Percentiles rank a stretch among this genome's conserved stretches.
phyloP scores from a whole-genome alignment of 2,888 invertebrate genomes.

The Halictus ligatus region DNA sequence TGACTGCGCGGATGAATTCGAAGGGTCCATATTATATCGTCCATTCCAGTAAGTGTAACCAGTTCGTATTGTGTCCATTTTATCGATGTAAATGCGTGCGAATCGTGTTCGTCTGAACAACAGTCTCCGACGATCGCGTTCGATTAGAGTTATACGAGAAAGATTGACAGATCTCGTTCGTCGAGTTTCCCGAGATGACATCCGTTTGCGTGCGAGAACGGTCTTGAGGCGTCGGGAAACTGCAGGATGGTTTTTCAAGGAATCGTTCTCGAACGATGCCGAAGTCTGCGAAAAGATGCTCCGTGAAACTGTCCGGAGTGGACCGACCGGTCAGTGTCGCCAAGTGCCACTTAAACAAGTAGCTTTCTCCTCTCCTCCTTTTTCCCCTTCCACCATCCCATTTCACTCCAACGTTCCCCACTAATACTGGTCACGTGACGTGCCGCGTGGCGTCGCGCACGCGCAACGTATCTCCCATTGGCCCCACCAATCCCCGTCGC shows the following conservation, averaged over 20 bases:
- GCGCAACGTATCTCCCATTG: too few species aligned
- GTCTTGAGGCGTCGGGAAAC: not conserved
- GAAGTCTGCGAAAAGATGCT: not conserved
- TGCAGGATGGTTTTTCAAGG: not conserved
- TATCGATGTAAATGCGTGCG: slow-evolving; percentile 38
- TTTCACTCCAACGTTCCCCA: too few species aligned
- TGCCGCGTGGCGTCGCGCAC: too few species aligned
- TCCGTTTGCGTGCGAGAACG: not conserved
- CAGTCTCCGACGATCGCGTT: slow-evolving; percentile 6
- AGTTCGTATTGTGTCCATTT: slow-evolving; percentile 47
- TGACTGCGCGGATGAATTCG: slow-evolving; percentile 71
- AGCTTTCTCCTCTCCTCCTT: too few species aligned
- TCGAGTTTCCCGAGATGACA: not conserved
- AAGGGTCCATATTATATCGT: slow-evolving; percentile 75
- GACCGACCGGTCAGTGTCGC: not conserved
- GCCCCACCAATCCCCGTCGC: too few species aligned
- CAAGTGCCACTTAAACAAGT: too few species aligned
- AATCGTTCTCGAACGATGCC: not conserved
- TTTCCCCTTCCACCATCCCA: too few species aligned
- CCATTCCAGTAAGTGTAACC: slow-evolving; percentile 51
- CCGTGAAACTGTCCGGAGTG: not conserved
- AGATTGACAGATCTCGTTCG: not conserved
- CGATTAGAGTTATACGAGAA: not conserved
- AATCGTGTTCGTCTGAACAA: slow-evolving; percentile 28
- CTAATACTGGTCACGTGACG: too few species aligned